phyloP scores from a whole-genome alignment of 2,797 vertebrate species.

The Arnoldichthys spilopterus region DNA sequence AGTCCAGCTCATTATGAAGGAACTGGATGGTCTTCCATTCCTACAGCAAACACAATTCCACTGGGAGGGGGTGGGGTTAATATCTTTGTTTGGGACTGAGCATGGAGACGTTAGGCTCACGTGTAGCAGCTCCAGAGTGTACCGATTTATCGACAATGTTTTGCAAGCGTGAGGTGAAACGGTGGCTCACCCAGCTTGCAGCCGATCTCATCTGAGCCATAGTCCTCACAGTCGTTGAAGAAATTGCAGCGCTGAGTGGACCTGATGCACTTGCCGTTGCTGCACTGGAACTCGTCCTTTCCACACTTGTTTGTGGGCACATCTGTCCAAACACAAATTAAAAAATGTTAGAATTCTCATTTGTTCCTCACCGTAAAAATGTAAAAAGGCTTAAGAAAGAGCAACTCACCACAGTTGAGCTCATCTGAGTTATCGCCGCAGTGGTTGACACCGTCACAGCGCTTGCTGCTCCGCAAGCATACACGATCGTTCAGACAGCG shows the following conservation, averaged over 20 bases:
- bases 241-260: conserved; percentile 89
- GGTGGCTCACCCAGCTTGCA: conserved; percentile 84
- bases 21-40: too few species aligned
- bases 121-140: too few species aligned
- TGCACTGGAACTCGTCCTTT: conserved; percentile 90
- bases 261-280: conserved; percentile 86
- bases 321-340: conserved; percentile 57
- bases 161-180: too few species aligned
- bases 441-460: conserved; percentile 89
- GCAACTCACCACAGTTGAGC: conserved; percentile 87
- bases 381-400: neutral
- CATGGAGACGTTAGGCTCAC: too few species aligned
- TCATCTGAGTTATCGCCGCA: conserved; percentile 93
- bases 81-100: too few species aligned
- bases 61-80: too few species aligned
- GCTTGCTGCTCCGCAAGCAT: conserved; percentile 87
- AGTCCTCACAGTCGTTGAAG: conserved; percentile 94
- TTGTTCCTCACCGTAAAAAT: neutral
- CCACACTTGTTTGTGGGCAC: conserved; percentile 76
- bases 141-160: too few species aligned
- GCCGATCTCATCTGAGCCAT: conserved; percentile 84
- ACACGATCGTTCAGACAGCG: conserved; percentile 94
- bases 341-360: neutral
- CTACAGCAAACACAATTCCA: too few species aligned
- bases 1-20: too few species aligned